Conservation (phyloP, 1,140 invertebrate genomes). For the Drosophila triauraria region DNA sequence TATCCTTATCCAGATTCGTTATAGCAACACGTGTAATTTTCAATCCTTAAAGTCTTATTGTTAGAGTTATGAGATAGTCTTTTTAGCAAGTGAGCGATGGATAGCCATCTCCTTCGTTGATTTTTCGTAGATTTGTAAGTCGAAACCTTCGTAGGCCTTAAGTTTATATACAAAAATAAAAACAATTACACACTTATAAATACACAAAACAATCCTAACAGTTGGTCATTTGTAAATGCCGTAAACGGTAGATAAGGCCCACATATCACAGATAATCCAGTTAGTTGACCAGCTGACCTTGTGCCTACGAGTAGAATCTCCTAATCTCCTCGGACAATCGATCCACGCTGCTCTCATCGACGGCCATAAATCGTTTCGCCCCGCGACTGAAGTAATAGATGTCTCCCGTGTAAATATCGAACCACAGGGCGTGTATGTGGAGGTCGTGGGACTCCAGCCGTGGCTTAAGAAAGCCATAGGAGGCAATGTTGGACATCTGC, state of each 20-base stretch:
- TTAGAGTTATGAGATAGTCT: background rate
- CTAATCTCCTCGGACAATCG: slow-evolving; percentile 91
- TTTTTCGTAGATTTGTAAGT: slow-evolving; percentile 77
- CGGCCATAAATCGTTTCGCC: slow-evolving; percentile 91
- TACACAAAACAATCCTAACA: slow-evolving; percentile 55
- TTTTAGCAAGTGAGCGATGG: slow-evolving; percentile 29
- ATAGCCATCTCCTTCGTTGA: slow-evolving; percentile 66
- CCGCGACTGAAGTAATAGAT: slow-evolving; percentile 96
- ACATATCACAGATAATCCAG: slow-evolving; percentile 72
- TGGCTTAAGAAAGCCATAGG: slow-evolving; percentile 96
- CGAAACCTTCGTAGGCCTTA: slow-evolving; percentile 62
- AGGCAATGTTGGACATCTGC: slow-evolving; percentile 97
- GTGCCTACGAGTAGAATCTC: slow-evolving; percentile 90
- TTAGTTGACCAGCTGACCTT: background rate
- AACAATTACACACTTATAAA: slow-evolving; percentile 71
- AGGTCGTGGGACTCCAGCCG: slow-evolving; percentile 92
- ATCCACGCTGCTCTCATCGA: slow-evolving; percentile 92
- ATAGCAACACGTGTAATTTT: background rate
- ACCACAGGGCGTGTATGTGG: slow-evolving; percentile 97
- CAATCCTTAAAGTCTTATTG: background rate
- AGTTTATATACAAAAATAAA: slow-evolving; percentile 70
- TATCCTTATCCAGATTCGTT: background rate
- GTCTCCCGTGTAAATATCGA: slow-evolving; percentile 98
- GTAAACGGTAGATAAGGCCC: slow-evolving; percentile 54
- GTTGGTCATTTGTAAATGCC: slow-evolving; percentile 64